These are phyloP conservation scores for Liparis tanakae DNA, from an alignment of 2,797 vertebrate species.

Conservation along the genomic window DNA sequence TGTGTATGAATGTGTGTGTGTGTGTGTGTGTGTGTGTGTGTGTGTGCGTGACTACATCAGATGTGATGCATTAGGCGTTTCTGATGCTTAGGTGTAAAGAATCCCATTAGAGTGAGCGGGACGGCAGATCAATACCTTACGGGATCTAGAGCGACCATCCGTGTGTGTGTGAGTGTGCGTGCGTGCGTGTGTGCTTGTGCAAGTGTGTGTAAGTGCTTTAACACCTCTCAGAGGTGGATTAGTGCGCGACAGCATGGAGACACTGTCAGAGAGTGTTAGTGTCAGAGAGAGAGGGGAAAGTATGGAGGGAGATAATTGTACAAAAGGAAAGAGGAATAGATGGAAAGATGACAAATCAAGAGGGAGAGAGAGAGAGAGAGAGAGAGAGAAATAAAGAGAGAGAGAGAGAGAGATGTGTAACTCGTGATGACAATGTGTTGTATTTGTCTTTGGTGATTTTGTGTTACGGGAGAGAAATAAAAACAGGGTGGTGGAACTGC, in stretches of 20 bases:
- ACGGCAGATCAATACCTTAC: constrained; percentile 87
- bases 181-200: constrained; percentile 1
- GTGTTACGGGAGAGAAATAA: constrained; percentile 6
- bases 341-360: constrained; percentile 12
- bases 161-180: constrained; percentile 45
- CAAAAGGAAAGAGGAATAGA: constrained; percentile 12
- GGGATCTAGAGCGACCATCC: constrained; percentile 74
- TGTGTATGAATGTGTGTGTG: constrained; percentile 19
- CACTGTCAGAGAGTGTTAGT: constrained; percentile 86
- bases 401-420: constrained; percentile 44
- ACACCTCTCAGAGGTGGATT: constrained; percentile 90
- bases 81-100: constrained; percentile 83
- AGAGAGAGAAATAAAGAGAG: too few relatives aligned
- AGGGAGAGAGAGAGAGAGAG: not conserved
- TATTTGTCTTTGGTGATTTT: constrained; percentile 38
- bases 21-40: constrained; percentile 20
- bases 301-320: constrained; percentile 22
- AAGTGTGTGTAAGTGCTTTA: constrained; percentile 75
- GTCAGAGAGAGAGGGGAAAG: constrained; percentile 66
- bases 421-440: constrained; percentile 36
- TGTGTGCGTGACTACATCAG: constrained; percentile 40
- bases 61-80: constrained; percentile 66
- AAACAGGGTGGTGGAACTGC: not conserved
- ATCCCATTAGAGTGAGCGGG: constrained; percentile 79
- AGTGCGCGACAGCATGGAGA: constrained; percentile 86